Base-by-base conservation (phyloP, 2,888 invertebrate genomes). In the Harpagoxenus sublaevis region DNA sequence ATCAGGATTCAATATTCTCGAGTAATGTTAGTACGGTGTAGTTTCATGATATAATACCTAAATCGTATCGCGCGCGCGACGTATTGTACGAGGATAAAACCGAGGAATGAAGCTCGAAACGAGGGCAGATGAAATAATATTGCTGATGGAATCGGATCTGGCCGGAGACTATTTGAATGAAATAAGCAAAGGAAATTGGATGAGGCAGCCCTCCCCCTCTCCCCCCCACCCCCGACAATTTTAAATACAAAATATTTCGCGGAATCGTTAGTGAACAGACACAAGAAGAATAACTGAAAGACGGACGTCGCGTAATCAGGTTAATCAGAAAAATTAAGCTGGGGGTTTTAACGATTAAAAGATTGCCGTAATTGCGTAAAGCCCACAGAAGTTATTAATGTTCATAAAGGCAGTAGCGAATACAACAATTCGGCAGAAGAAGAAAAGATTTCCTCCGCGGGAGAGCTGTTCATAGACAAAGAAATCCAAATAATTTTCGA, bases 71-170 rank as follows among this genome's bases (percentile, higher is more conserved):
- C 70, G 88, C 88, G 71, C 88, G 75, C 88, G 86, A 81, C 79
- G 74, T 89, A 89, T 89, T 88, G 81, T 81, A 84, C 65, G 73
- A 60, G 74, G 71, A 83, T 84, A 88, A 75, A 89, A 89, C 62
- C 79, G 57, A 70, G 63, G 77, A 81, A 81, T 73, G 74, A 74
- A 62, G 84, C 57, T 45, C 71, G 86, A 63, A 87, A 86, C 81
- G 87, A 84, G 83, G 81, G 68, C 89, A 66, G 83, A 84, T 86
- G 86, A 88, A 90, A 90, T 91, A 87, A 90, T 90, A 91, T 90
- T 87, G 86, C 90, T 89, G 91, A 91, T 89, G 89, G 90, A 90
- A 89, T 88, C 81, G 89, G 89, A 88, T 87, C 88, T 85, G 74
- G 77, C 82, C 83, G 39, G 79, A 71, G 73, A 81, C 79, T 60